Evolutionary conservation across 2,113 vertebrate species (phyloP), one percentile per base, ranked within the genome.

Genomic region (Mionectes macconnelli): DNA sequence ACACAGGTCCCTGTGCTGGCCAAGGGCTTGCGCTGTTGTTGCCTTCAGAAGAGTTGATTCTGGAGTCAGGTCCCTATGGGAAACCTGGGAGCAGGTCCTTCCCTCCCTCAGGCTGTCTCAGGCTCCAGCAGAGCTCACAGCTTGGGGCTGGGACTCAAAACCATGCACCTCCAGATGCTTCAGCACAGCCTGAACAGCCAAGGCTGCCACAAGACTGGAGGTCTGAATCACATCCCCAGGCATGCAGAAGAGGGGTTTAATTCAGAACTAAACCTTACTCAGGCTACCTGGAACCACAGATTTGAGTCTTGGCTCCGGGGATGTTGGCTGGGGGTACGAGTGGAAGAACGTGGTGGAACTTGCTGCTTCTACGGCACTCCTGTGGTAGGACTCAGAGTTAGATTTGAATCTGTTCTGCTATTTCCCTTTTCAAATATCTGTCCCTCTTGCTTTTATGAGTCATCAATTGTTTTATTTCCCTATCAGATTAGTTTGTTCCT

Each of bases 391-490:
- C 30, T 77, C 59, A 25, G 44, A 80, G 49, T 60, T 57, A 73
- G 62, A 56, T 63, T 18, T 60, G 37, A 81, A 63, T 60, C 55
- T 79, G 49, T 84, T 87, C 81, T 84, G 66, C 80, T 52, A 31
- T 78, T 73, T 84, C 70, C 60, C 68, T 47, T 73, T 86, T 80
- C 85, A 50, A 74, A 35, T 85, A 84, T 55, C 47, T 84, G 60
- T 40, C 64, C 22, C 19, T 94, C 93, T 84, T 68, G 52, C 60
- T 92, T 87, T 86, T 81, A 55, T 77, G 67, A 94, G 73, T 47
- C 55, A 86, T 47, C 73, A 67, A 22, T 80, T 94, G 64, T 75
- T 93, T 92, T 92, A 67, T 87, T 78, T 84, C 73, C 69, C 76
- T 70, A 52, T 68, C 60, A 87, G 80, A 92, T 82, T 52, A 84